A percentile compares a stretch with the other conserved stretches of the same genome.
Conservation (phyloP, 2,113 vertebrate species). For the Pelodiscus sinensis region DNA sequence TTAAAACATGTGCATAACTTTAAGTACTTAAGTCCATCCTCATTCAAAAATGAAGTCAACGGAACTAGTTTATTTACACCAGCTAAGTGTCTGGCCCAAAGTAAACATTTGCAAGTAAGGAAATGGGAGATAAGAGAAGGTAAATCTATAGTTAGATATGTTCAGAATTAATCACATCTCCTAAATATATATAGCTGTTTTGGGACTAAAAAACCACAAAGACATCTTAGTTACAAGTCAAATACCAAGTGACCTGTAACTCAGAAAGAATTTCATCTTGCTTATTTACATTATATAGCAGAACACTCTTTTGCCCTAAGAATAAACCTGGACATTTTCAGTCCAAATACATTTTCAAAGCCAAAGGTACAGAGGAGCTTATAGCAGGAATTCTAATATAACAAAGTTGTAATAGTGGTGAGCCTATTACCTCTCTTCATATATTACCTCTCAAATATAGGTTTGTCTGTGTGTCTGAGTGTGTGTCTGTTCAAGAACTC, state of each 20-base stretch:
- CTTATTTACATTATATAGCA: neutral
- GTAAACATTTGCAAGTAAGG: neutral
- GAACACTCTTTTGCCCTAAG: neutral
- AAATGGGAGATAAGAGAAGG: neutral
- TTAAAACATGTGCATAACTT: neutral
- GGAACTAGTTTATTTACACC: neutral
- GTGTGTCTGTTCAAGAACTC: too few species aligned
- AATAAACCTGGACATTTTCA: neutral
- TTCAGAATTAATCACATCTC: neutral
- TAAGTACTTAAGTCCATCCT: neutral
- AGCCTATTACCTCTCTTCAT: neutral
- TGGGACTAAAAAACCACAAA: neutral
- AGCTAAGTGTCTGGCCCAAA: neutral
- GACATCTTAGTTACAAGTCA: neutral
- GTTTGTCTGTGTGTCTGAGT: too few species aligned
- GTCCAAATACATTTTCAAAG: conserved; percentile 10
- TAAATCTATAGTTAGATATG: neutral
- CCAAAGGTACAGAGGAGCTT: too few species aligned
- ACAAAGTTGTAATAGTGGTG: neutral
- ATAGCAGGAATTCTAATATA: too few species aligned
- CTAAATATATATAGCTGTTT: neutral
- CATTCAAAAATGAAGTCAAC: neutral
- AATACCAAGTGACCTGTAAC: conserved; percentile 4
- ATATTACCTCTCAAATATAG: too few species aligned
- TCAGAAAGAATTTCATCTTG: neutral